Evolutionary conservation across 1,140 invertebrate genomes (phyloP).

Genomic region (Panagrolaimus sp.): DNA sequence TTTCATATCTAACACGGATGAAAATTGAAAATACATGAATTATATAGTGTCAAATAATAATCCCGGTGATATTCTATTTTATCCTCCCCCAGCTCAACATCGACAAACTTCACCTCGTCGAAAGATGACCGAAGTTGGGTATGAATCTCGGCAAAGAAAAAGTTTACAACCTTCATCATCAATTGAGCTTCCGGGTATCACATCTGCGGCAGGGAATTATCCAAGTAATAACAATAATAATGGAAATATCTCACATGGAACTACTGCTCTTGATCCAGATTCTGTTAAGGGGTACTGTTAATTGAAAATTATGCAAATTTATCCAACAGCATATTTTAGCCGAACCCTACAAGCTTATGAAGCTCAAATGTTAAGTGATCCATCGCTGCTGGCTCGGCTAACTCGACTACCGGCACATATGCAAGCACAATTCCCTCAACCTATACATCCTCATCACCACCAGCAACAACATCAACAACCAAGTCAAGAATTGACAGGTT

Average conservation of each 20-base stretch:
- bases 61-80: not conserved
- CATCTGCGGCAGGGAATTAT: not conserved
- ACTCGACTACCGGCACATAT: not conserved
- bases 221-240: slow-evolving; percentile 2
- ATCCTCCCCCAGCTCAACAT: not conserved
- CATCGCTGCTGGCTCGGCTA: not conserved
- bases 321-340: not conserved
- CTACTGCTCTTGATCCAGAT: slow-evolving; percentile 1
- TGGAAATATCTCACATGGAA: not conserved
- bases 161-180: not conserved
- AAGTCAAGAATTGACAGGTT: not conserved
- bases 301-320: too few relatives aligned
- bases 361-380: slow-evolving; percentile 7
- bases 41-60: slow-evolving; percentile 11
- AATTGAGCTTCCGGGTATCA: not conserved
- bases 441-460: not conserved
- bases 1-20: not conserved
- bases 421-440: not conserved
- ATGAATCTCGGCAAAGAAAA: not conserved
- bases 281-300: not conserved
- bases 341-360: slow-evolving; percentile 15
- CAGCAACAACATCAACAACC: not conserved
- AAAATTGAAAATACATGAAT: not conserved
- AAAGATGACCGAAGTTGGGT: slow-evolving; percentile 8
- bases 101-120: not conserved